Percentiles rank a stretch among this genome's conserved stretches.
Conservation (phyloP, 2,797 vertebrate genomes). For the Micropoecilia bifurca region DNA sequence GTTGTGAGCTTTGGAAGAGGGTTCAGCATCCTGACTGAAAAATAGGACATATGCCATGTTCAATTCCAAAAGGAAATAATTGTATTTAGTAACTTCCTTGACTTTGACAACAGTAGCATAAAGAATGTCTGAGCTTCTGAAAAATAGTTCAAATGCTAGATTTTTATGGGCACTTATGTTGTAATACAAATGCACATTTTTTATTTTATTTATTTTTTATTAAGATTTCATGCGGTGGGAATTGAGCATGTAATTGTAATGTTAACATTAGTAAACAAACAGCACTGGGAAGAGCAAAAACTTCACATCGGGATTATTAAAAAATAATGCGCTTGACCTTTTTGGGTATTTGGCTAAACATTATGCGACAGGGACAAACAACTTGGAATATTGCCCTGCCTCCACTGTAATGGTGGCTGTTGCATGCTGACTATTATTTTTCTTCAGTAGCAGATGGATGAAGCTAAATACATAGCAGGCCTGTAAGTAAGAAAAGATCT, state of each 20-base stretch:
- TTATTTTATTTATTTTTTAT: neutral
- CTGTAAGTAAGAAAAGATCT: neutral
- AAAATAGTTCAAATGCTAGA: neutral
- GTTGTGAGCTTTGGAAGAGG: slow-evolving; percentile 15
- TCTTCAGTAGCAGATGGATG: neutral
- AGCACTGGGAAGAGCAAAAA: neutral
- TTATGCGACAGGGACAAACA: neutral
- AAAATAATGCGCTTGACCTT: no score
- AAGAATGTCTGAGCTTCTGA: neutral
- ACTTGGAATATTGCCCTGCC: neutral
- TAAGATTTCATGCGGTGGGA: neutral
- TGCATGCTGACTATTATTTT: neutral
- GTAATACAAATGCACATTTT: neutral
- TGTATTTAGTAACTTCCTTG: neutral
- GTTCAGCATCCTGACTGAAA: slow-evolving; percentile 30
- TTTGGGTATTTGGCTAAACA: neutral
- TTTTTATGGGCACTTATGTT: neutral
- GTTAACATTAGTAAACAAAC: neutral
- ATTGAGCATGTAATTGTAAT: neutral
- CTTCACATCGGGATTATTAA: neutral
- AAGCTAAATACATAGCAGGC: neutral
- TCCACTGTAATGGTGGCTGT: neutral
- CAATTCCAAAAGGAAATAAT: slow-evolving; percentile 8
- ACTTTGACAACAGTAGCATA: neutral
- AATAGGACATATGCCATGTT: neutral